These are phyloP conservation scores for Ahaetulla prasina DNA, from an alignment of 2,113 vertebrate species.

Conservation along the genomic window DNA sequence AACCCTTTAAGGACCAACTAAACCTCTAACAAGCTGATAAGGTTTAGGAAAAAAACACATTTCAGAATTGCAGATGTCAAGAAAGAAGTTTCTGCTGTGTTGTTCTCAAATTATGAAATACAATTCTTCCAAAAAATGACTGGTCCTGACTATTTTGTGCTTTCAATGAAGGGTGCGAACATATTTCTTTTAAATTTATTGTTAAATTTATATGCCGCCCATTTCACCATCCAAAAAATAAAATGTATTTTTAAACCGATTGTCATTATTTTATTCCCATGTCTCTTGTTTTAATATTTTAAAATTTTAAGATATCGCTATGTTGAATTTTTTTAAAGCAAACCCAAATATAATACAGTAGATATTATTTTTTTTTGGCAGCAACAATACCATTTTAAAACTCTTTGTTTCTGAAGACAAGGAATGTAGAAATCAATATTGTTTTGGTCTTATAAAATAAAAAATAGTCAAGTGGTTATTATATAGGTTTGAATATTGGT, in stretches of 20 bases:
- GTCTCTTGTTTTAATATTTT: not conserved
- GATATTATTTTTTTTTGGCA: not conserved
- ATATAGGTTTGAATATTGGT: not conserved
- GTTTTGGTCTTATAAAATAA: conserved; percentile 22
- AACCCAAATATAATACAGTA: not conserved
- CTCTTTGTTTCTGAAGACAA: not conserved
- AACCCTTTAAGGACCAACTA: no score
- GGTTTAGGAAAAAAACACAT: not conserved
- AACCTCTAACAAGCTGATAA: not conserved
- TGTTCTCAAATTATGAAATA: not conserved
- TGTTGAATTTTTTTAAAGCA: not conserved
- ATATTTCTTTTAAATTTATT: not conserved
- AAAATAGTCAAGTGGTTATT: not conserved
- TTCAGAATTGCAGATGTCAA: not conserved
- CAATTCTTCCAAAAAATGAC: not conserved
- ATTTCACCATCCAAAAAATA: no score
- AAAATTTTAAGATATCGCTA: not conserved
- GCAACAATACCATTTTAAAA: not conserved
- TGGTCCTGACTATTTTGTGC: not conserved
- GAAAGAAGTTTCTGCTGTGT: not conserved
- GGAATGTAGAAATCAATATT: conserved; percentile 2
- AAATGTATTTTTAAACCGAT: not conserved
- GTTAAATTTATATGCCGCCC: not conserved
- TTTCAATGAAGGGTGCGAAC: not conserved
- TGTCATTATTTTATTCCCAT: not conserved